These are phyloP conservation scores for Heliconius erato DNA, from an alignment of 2,888 invertebrate species.

Conservation along the genomic window DNA sequence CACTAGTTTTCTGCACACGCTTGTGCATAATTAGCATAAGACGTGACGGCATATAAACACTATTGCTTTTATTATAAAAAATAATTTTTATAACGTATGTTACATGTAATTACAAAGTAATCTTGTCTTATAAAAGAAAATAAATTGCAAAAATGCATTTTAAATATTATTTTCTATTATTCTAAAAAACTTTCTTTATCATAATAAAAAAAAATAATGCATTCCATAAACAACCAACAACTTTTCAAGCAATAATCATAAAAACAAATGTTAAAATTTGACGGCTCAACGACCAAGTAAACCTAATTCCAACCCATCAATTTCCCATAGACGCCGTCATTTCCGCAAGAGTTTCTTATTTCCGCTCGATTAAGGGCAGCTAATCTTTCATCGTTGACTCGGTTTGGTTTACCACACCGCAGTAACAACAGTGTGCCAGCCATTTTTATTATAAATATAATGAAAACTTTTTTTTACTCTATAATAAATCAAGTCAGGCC, in stretches of 20 bases:
- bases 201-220: background rate
- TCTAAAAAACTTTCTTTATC: too few relatives aligned
- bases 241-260: slow-evolving; percentile 8
- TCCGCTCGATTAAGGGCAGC: slow-evolving; percentile 48
- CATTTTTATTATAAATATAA: slow-evolving; percentile 2
- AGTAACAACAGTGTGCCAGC: background rate
- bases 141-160: too few relatives aligned
- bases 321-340: slow-evolving; percentile 47
- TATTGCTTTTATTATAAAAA: too few relatives aligned
- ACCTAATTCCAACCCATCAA: slow-evolving; percentile 48
- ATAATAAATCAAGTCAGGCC: too few relatives aligned
- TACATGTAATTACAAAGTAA: too few relatives aligned
- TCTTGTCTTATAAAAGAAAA: too few relatives aligned
- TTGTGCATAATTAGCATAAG: too few relatives aligned
- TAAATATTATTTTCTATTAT: too few relatives aligned
- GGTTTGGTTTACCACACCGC: slow-evolving; percentile 4
- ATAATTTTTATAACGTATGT: too few relatives aligned
- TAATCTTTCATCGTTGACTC: slow-evolving; percentile 39
- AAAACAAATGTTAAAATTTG: slow-evolving; percentile 31
- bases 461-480: background rate
- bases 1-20: too few relatives aligned
- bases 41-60: too few relatives aligned
- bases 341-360: slow-evolving; percentile 50
- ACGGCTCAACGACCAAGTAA: slow-evolving; percentile 39
- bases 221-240: background rate